Evolutionary conservation across 2,888 invertebrate genomes (phyloP).

Genomic region (Chesias legatella): DNA sequence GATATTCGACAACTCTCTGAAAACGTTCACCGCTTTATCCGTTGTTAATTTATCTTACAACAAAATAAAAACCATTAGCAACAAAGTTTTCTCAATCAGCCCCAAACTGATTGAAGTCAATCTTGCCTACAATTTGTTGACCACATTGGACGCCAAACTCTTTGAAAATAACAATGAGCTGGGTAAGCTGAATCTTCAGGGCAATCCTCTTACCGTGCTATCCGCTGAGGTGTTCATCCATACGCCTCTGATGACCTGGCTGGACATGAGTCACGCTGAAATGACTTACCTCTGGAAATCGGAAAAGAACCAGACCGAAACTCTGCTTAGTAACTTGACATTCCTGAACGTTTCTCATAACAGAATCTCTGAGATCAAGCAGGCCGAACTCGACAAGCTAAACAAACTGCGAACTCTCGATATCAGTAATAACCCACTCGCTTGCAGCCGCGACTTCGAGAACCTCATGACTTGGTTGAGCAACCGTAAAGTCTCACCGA

Average conservation of each 20-base stretch:
- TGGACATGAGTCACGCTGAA: slow-evolving; percentile 86
- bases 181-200: slow-evolving; percentile 84
- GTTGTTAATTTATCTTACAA: slow-evolving; percentile 85
- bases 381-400: slow-evolving; percentile 80
- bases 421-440: slow-evolving; percentile 83
- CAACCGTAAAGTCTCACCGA: slow-evolving; percentile 79
- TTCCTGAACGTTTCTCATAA: slow-evolving; percentile 82
- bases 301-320: slow-evolving; percentile 62
- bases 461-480: slow-evolving; percentile 83
- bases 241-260: slow-evolving; percentile 81
- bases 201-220: slow-evolving; percentile 85
- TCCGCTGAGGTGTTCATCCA: slow-evolving; percentile 84
- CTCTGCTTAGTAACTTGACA: slow-evolving; percentile 76
- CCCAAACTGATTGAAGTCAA: slow-evolving; percentile 85
- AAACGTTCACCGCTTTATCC: slow-evolving; percentile 85
- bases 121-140: slow-evolving; percentile 85
- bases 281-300: slow-evolving; percentile 84
- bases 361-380: slow-evolving; percentile 76
- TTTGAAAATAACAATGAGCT: slow-evolving; percentile 85
- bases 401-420: slow-evolving; percentile 81
- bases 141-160: slow-evolving; percentile 79
- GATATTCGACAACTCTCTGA: slow-evolving; percentile 83
- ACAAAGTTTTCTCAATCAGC: slow-evolving; percentile 75
- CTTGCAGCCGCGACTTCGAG: slow-evolving; percentile 85
- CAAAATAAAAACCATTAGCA: slow-evolving; percentile 78